Percentiles rank a stretch among this genome's conserved stretches.
Evolutionary conservation across 2,888 invertebrate species (phyloP).

Genomic region (Celastrina argiolus): DNA sequence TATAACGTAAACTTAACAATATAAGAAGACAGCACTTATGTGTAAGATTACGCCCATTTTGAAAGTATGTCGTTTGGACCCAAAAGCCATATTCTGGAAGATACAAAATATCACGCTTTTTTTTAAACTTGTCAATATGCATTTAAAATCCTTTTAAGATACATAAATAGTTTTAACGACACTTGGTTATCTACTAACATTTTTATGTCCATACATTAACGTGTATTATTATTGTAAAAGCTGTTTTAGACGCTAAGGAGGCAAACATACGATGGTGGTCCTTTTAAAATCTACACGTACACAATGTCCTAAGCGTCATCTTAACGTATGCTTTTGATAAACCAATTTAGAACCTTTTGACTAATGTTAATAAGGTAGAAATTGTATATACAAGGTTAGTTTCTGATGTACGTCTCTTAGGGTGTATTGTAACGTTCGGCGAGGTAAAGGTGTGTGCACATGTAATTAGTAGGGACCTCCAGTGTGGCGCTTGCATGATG

Average conservation of each 20-base stretch:
- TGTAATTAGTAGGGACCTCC: constrained; percentile 71
- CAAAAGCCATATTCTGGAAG: no score
- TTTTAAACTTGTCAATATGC: not conserved
- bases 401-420: constrained; percentile 28
- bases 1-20: no score
- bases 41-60: no score
- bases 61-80: no score
- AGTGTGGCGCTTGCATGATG: constrained; percentile 56
- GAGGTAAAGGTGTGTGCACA: constrained; percentile 61
- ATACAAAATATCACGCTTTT: no score
- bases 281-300: constrained; percentile 39
- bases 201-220: constrained; percentile 50
- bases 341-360: constrained; percentile 22
- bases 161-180: constrained; percentile 37
- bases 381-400: not conserved
- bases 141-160: constrained; percentile 20
- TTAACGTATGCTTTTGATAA: constrained; percentile 25
- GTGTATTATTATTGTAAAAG: constrained; percentile 55
- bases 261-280: constrained; percentile 72
- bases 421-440: constrained; percentile 55
- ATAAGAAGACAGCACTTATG: no score
- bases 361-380: not conserved
- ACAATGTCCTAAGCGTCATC: constrained; percentile 27
- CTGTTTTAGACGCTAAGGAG: constrained; percentile 42
- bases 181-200: constrained; percentile 27